These are phyloP conservation scores for Sebastes diaconus DNA, from an alignment of 2,797 vertebrate species.

Conservation along the genomic window DNA sequence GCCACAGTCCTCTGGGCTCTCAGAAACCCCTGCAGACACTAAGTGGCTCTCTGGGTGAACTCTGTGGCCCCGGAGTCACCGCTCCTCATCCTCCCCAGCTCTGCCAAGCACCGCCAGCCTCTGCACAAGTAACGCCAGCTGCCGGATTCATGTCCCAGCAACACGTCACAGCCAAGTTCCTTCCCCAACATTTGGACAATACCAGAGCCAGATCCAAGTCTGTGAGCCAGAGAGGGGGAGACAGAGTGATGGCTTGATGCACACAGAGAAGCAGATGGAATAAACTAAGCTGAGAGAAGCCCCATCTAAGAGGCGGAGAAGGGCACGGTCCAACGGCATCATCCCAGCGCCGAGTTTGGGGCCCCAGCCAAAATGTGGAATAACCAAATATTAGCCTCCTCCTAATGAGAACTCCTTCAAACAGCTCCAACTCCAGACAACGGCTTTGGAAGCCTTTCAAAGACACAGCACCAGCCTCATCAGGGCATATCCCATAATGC, in stretches of 20 bases:
- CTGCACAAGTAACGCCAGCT: slow-evolving; percentile 61
- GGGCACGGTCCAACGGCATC: slow-evolving; percentile 17
- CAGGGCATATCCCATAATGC: slow-evolving; percentile 23
- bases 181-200: slow-evolving; percentile 63
- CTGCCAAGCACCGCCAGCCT: slow-evolving; percentile 44
- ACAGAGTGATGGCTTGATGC: slow-evolving; percentile 30
- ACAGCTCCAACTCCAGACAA: slow-evolving; percentile 30
- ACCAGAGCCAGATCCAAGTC: slow-evolving; percentile 57
- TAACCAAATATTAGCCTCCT: slow-evolving; percentile 47
- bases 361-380: slow-evolving; percentile 31
- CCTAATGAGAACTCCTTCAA: slow-evolving; percentile 39
- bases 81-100: slow-evolving; percentile 15
- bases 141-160: slow-evolving; percentile 57
- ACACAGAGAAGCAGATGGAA: slow-evolving; percentile 64
- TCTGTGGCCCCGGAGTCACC: slow-evolving; percentile 25
- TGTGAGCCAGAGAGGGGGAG: slow-evolving; percentile 40
- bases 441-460: slow-evolving; percentile 39
- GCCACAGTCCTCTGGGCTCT: not conserved
- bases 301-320: slow-evolving; percentile 33
- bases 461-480: slow-evolving; percentile 13
- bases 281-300: slow-evolving; percentile 53
- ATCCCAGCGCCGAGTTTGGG: not conserved
- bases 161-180: slow-evolving; percentile 65
- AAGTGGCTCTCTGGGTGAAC: slow-evolving; percentile 38
- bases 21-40: slow-evolving; percentile 10